Percentiles rank a stretch among this genome's conserved stretches.
These are phyloP conservation scores for Artibeus jamaicensis DNA, from an alignment of 2,797 vertebrate species.

Conservation along the genomic window DNA sequence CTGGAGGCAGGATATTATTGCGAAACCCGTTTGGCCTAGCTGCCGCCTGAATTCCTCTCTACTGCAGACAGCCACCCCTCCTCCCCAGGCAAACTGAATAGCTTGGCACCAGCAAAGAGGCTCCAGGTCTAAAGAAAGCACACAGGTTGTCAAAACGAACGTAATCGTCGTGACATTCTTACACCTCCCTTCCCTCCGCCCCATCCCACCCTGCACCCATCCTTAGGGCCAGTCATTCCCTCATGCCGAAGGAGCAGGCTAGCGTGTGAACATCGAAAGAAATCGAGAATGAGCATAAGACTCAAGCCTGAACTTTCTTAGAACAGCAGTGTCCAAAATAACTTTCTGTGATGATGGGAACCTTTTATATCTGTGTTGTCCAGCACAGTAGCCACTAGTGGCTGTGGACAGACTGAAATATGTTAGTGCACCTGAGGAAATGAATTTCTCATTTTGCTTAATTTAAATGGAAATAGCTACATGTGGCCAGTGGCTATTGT, in stretches of 20 bases:
- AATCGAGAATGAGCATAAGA: neutral
- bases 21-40: slow-evolving; percentile 25
- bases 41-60: neutral
- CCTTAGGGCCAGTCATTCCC: neutral
- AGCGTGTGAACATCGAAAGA: neutral
- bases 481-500: neutral
- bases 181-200: neutral
- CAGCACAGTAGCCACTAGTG: neutral
- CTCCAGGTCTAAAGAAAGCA: neutral
- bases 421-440: neutral
- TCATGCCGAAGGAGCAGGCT: neutral
- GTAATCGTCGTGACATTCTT: neutral
- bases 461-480: neutral
- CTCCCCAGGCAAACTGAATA: neutral
- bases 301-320: neutral
- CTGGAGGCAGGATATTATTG: neutral
- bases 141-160: neutral
- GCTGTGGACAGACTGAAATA: neutral
- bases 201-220: neutral
- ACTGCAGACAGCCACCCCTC: neutral
- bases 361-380: neutral
- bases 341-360: neutral
- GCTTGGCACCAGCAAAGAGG: neutral
- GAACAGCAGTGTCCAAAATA: neutral
- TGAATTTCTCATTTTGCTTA: neutral